Conservation (phyloP, 2,888 invertebrate species). For the Cordilura impudica region DNA sequence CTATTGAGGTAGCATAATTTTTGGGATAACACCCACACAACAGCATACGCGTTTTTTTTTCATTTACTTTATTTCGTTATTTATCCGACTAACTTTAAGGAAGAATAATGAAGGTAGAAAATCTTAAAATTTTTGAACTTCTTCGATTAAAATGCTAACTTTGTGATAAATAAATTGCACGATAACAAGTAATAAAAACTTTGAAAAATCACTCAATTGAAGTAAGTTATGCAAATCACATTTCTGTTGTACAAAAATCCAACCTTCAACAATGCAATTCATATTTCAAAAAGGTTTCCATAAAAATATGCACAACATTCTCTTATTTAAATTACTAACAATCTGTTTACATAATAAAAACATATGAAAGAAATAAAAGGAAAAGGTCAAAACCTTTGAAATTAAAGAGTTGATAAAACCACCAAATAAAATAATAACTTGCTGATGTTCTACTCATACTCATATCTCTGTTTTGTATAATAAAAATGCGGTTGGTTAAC, state of each 20-base stretch:
- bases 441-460: neutral
- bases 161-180: too few species aligned
- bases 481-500: slow-evolving; percentile 3
- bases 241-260: neutral
- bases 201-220: too few species aligned
- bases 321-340: slow-evolving; percentile 3
- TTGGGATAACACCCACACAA: too few species aligned
- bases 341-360: slow-evolving; percentile 10
- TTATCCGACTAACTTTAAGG: too few species aligned
- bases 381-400: slow-evolving; percentile 21
- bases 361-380: neutral
- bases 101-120: too few species aligned
- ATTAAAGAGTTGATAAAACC: slow-evolving; percentile 15
- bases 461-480: neutral
- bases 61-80: too few species aligned
- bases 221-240: neutral
- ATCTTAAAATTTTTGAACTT: too few species aligned
- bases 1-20: too few species aligned
- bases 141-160: too few species aligned
- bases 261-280: neutral
- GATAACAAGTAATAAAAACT: too few species aligned
- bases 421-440: neutral
- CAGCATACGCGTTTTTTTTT: too few species aligned
- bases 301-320: neutral
- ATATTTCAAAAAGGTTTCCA: neutral